Evolutionary conservation across 1,140 invertebrate genomes (phyloP), one percentile per base, ranked within the genome.

Genomic region (Rhysida immarginata): DNA sequence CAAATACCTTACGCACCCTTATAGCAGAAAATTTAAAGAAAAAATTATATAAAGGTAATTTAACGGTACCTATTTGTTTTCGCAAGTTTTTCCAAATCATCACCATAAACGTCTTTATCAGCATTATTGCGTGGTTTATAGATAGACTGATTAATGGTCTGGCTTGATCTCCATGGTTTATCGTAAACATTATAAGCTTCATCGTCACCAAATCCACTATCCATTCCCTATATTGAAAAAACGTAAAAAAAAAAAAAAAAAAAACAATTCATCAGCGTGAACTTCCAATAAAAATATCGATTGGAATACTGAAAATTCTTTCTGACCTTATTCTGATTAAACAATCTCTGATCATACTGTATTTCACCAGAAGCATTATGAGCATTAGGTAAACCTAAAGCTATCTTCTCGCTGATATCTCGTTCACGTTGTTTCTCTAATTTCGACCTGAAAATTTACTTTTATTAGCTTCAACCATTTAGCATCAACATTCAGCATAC

Each of bases 141-240:
- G 59, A 99, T 84, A 69, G 89, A 86, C 18, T 84, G 80, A 0
- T 84, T 89, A 54, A 97, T 75, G 0, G 81, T 81, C 58, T 84
- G 84, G 20, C 82, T 75, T 63, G 87, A 83, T 53, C 87, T 79
- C 88, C 88, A 93, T 0, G 88, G 86, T 70, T 95, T 93, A 69
- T 98, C 94, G 69, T 99, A 99, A 0, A 98, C 92, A 71, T 88
- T 94, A 71, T 99, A 99, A 0, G 85, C 85, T 64, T 99, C 96
- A 64, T 99, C 96, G 65, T 98, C 94, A 2, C 82, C 92, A 74
- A 94, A 99, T 5, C 96, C 96, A 65, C 84, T 87, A 65, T 94
- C 92, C 81, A 99, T 85, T 50, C 96, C 96, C 55, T 56, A 20
- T 44, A 54, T 11, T 44, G 23, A 43, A 56, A 27, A 11, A 27